phyloP scores from a whole-genome alignment of 2,888 invertebrate species.

The Pheosia tremula region DNA sequence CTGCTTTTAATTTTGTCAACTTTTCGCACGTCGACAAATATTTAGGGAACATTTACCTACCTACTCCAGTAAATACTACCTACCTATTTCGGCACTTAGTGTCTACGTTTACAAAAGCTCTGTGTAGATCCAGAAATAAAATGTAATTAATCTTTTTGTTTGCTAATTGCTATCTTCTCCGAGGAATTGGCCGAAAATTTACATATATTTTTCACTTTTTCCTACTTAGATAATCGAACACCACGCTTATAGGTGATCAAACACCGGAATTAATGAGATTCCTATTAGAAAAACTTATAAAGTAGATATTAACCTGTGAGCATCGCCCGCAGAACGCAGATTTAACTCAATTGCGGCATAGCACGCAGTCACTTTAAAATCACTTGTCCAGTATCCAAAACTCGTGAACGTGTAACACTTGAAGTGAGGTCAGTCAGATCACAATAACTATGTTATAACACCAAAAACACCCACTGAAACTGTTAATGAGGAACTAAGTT shows the following conservation, averaged over 20 bases:
- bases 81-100: no score
- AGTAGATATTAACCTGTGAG: conserved; percentile 80
- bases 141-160: background rate
- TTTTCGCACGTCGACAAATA: no score
- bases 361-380: conserved; percentile 78
- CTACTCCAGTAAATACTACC: no score
- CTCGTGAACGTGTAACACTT: conserved; percentile 68
- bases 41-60: no score
- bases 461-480: conserved; percentile 77
- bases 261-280: conserved; percentile 44
- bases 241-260: conserved; percentile 1
- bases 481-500: conserved; percentile 77
- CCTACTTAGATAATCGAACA: background rate
- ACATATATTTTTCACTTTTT: background rate
- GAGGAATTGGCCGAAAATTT: background rate
- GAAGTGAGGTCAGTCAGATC: conserved; percentile 70
- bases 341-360: conserved; percentile 78
- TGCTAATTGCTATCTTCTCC: background rate
- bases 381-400: conserved; percentile 81
- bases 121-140: no score
- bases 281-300: conserved; percentile 58
- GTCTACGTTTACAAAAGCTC: no score
- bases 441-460: conserved; percentile 71
- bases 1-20: no score
- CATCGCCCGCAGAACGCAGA: conserved; percentile 82